Evolutionary conservation across 2,797 vertebrate genomes (phyloP).

Genomic region (Sylvilagus floridanus): DNA sequence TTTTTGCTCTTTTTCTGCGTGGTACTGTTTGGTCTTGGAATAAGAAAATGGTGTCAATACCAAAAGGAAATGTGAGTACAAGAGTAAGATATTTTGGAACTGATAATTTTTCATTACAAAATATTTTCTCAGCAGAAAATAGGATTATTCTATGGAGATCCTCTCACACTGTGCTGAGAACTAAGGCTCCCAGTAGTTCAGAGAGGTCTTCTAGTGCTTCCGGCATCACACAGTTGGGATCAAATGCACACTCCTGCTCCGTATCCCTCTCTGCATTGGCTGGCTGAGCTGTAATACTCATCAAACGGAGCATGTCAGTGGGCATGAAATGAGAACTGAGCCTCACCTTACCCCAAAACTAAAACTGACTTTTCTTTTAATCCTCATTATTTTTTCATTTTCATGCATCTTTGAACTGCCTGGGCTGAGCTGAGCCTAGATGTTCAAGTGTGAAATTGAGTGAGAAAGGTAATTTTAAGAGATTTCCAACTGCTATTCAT

Average conservation of each 20-base stretch:
- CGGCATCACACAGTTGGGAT: neutral
- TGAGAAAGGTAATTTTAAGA: constrained; percentile 74
- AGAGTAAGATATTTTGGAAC: neutral
- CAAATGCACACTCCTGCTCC: neutral
- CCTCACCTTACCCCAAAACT: constrained; percentile 10
- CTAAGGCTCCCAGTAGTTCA: neutral
- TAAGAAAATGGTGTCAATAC: constrained; percentile 87
- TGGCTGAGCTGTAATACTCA: neutral
- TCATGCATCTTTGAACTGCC: constrained; percentile 74
- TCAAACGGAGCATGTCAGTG: neutral
- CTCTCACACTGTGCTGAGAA: neutral
- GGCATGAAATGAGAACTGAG: constrained; percentile 54
- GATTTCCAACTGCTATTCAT: constrained; percentile 63
- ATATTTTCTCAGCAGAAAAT: neutral
- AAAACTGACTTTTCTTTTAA: constrained; percentile 67
- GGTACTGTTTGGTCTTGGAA: constrained; percentile 73
- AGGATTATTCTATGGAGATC: neutral
- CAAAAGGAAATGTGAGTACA: constrained; percentile 87
- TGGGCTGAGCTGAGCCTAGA: constrained; percentile 51
- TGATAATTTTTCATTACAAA: neutral
- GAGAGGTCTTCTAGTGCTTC: neutral
- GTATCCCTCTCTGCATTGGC: neutral
- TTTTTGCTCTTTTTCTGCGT: constrained; percentile 81
- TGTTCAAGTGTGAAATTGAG: constrained; percentile 78
- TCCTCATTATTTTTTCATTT: constrained; percentile 75